These are phyloP conservation scores for Melanotaenia duboulayi DNA, from an alignment of 2,113 vertebrate genomes.

Conservation along the genomic window DNA sequence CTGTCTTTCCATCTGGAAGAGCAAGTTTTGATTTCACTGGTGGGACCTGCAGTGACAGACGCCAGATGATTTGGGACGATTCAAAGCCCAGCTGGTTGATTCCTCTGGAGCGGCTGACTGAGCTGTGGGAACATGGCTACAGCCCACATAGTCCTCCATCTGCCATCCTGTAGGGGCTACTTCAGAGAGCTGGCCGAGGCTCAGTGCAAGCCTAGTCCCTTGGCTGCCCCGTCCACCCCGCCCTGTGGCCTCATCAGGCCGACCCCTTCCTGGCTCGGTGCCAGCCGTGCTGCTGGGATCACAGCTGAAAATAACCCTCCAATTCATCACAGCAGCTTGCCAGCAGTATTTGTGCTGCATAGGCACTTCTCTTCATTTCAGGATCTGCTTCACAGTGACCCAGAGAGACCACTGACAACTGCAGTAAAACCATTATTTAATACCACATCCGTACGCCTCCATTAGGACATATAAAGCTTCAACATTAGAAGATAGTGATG, in stretches of 20 bases:
- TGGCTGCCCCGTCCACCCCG: constrained; percentile 35
- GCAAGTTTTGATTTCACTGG: constrained; percentile 70
- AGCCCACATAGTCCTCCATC: constrained; percentile 73
- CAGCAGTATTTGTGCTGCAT: constrained; percentile 62
- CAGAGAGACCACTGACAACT: constrained; percentile 55
- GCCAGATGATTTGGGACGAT: constrained; percentile 72
- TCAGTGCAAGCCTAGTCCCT: constrained; percentile 38
- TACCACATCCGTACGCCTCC: constrained; percentile 9
- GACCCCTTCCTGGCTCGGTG: constrained; percentile 66
- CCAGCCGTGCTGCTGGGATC: constrained; percentile 65
- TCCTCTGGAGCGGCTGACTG: constrained; percentile 56
- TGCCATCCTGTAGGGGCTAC: constrained; percentile 70
- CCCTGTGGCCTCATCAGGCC: constrained; percentile 64
- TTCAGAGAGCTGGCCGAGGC: constrained; percentile 66
- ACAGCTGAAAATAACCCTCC: constrained; percentile 75
- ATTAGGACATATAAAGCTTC: constrained; percentile 13
- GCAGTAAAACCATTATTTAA: constrained; percentile 34
- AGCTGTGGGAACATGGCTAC: constrained; percentile 53
- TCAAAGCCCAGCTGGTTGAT: constrained; percentile 68
- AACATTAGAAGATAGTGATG: constrained; percentile 17
- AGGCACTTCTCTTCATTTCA: constrained; percentile 68
- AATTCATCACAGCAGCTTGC: constrained; percentile 74
- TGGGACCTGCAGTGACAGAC: constrained; percentile 63
- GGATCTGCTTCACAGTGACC: constrained; percentile 66
- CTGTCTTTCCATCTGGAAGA: constrained; percentile 76